Evolutionary conservation across 2,888 invertebrate species (phyloP), one percentile per base, ranked within the genome.

Genomic region (Eilema caniola): DNA sequence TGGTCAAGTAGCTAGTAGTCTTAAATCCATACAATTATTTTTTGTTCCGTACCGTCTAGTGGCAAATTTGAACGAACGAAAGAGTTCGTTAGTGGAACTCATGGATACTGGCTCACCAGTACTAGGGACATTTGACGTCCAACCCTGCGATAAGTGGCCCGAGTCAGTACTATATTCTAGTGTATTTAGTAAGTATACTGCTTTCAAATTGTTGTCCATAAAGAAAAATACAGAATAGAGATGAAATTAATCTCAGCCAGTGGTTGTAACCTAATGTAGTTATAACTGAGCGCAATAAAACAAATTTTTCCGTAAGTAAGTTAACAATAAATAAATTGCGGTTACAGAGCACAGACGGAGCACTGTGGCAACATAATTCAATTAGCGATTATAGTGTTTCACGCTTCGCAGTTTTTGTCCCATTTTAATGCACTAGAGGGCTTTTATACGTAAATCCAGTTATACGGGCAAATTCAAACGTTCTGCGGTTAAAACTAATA

Each of bases 311-410:
- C 70, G 70, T 79, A 81, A 78, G 77, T 77, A 72, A 80, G 80
- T 78, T 81, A 76, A 83, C 75, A 75, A 78, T 82, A 81, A 84
- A 84, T 82, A 83, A 77, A 84, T 83, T 80, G 80, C 72, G 74
- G 76, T 74, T 75, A 78, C 73, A 80, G 81, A 79, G 80, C 78
- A 79, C 82, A 76, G 78, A 77, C 77, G 79, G 62, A 66, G 76
- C 81, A 78, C 82, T 37, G 69, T 63, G 84, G 82, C 84, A 83
- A 84, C 83, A 81, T 87, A 89, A 90, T 86, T 88, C 88, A 88
- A 89, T 90, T 89, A 89, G 87, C 86, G 84, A 89, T 88, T 87
- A 88, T 87, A 84, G 83, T 82, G 85, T 85, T 87, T 85, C 83
- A 78, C 76, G 72, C 74, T 80, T 82, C 66, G 72, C 77, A 80